A percentile compares a stretch with the other conserved stretches of the same genome.
These are phyloP conservation scores for Strix aluco DNA, from an alignment of 2,113 vertebrate genomes.

Conservation along the genomic window DNA sequence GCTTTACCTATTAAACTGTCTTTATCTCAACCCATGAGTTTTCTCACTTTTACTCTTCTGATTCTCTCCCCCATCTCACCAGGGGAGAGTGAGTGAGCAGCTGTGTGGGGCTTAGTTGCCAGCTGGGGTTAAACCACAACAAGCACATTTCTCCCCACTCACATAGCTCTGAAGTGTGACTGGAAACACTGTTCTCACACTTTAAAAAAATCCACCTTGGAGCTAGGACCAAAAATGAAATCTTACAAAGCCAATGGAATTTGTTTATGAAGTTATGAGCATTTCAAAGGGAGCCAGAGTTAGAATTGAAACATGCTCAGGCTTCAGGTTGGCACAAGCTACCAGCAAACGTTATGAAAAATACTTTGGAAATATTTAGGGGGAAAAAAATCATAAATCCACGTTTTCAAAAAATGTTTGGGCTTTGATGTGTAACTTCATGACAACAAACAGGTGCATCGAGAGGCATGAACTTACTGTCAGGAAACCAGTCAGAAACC, in stretches of 20 bases:
- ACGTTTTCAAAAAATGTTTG: neutral
- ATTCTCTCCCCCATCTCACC: neutral
- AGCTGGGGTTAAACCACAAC: neutral
- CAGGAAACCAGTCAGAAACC: neutral
- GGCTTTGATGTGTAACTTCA: neutral
- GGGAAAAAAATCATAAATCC: neutral
- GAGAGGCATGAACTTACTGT: neutral
- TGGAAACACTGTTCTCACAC: neutral
- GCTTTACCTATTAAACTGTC: neutral
- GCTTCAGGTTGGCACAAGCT: neutral
- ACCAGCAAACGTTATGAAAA: neutral
- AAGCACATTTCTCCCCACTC: neutral
- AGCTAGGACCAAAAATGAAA: neutral
- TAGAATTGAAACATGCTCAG: neutral
- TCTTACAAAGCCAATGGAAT: neutral
- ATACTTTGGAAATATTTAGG: neutral
- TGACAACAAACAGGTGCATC: rapidly evolving
- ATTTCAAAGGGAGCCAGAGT: neutral
- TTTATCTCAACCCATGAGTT: neutral
- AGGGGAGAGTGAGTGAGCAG: neutral
- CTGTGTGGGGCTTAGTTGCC: neutral
- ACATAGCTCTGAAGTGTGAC: neutral
- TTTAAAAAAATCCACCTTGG: neutral
- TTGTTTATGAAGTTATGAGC: neutral
- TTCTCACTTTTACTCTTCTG: neutral